These are phyloP conservation scores for Cephalopholis sonnerati DNA, from an alignment of 2,113 vertebrate genomes.

Conservation along the genomic window DNA sequence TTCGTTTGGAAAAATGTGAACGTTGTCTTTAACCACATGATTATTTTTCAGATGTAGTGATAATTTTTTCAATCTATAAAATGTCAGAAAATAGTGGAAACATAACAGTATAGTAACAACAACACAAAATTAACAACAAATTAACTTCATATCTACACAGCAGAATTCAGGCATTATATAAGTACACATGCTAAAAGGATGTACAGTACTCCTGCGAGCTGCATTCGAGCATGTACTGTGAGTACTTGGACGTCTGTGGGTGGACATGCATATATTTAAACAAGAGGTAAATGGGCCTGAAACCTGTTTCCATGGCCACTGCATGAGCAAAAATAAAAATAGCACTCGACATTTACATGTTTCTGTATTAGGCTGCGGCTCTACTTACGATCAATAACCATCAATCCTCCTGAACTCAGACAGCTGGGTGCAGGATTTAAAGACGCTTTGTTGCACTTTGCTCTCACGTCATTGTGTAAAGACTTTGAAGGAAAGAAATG, in stretches of 20 bases:
- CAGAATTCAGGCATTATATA: background rate
- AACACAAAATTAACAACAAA: no score
- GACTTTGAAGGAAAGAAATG: background rate
- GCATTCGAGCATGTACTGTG: slow-evolving; percentile 2
- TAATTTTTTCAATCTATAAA: background rate
- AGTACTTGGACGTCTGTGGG: slow-evolving; percentile 41
- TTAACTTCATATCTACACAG: background rate
- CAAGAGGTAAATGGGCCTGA: slow-evolving; percentile 45
- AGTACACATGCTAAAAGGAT: background rate
- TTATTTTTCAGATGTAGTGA: background rate
- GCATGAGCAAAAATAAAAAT: slow-evolving; percentile 50
- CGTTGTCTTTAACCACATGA: background rate
- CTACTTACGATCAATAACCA: background rate
- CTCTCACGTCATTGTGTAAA: background rate
- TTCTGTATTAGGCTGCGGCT: background rate
- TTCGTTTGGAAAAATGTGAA: background rate
- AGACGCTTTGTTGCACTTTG: background rate
- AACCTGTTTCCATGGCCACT: slow-evolving; percentile 75
- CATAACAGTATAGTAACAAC: no score
- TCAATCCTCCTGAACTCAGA: background rate
- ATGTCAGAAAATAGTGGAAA: background rate
- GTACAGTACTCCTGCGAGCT: background rate
- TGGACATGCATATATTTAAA: slow-evolving; percentile 40
- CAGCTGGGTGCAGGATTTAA: background rate
- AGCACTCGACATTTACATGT: background rate